These are phyloP conservation scores for Penelope pileata DNA, from an alignment of 2,113 vertebrate genomes.

Conservation along the genomic window DNA sequence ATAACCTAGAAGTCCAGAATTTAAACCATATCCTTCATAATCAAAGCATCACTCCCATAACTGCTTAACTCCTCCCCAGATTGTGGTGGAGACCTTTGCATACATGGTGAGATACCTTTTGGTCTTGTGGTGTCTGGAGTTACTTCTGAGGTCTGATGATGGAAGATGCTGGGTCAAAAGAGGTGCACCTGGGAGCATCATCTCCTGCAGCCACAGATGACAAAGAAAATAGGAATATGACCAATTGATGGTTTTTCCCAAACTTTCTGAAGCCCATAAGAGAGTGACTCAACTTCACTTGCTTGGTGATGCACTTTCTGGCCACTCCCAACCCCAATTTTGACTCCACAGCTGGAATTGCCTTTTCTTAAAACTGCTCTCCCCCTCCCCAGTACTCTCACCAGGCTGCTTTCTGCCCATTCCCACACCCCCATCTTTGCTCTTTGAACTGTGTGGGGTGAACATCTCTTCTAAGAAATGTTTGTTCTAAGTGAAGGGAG, in stretches of 20 bases:
- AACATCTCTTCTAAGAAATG: not conserved
- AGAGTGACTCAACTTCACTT: not conserved
- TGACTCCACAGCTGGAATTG: accelerated
- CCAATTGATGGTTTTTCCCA: not conserved
- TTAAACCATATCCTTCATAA: not conserved
- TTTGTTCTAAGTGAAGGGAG: not conserved
- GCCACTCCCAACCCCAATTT: not conserved
- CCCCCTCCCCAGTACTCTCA: not conserved
- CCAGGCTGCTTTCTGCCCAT: not conserved
- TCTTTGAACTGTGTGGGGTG: not conserved
- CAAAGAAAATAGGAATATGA: not conserved
- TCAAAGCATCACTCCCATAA: not conserved
- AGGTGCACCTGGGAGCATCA: not conserved
- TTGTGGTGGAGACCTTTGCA: not conserved
- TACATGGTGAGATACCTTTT: not conserved
- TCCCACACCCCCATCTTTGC: not conserved
- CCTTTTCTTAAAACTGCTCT: not conserved
- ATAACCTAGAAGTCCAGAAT: not conserved
- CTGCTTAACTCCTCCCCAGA: not conserved
- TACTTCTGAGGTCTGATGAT: not conserved
- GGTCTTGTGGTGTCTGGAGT: not conserved
- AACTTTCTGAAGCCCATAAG: not conserved
- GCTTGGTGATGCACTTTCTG: not conserved
- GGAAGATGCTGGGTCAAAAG: not conserved
- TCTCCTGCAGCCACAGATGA: not conserved